Evolutionary conservation across 2,888 invertebrate genomes (phyloP).

Genomic region (Acleris literana): DNA sequence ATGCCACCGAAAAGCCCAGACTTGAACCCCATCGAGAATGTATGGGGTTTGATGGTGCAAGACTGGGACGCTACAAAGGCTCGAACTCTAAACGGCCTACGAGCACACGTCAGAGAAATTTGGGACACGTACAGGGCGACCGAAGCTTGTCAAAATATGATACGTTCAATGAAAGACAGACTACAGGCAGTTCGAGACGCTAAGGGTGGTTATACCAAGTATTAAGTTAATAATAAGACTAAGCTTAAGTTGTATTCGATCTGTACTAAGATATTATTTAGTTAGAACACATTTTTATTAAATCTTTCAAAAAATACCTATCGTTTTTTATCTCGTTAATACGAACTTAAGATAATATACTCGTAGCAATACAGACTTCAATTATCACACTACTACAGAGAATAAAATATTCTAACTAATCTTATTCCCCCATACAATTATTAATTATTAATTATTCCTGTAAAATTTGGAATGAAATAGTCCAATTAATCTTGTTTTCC

Average conservation of each 20-base stretch:
- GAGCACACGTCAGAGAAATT: slow-evolving; percentile 17
- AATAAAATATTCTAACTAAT: too few relatives aligned
- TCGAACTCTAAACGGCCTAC: slow-evolving; percentile 13
- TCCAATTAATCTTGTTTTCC: too few relatives aligned
- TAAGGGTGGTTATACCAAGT: slow-evolving; percentile 6
- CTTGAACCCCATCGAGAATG: slow-evolving; percentile 21
- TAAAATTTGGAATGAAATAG: too few relatives aligned
- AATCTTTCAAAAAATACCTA: too few relatives aligned
- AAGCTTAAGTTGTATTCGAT: not conserved
- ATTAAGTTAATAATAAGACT: not conserved
- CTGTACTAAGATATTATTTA: too few relatives aligned
- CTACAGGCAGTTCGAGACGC: slow-evolving; percentile 16
- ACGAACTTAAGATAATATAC: too few relatives aligned
- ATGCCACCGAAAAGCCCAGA: slow-evolving; percentile 19
- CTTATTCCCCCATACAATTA: too few relatives aligned
- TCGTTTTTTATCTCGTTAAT: too few relatives aligned
- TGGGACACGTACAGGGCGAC: slow-evolving; percentile 17
- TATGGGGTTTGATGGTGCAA: slow-evolving; percentile 15
- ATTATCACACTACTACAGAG: too few relatives aligned
- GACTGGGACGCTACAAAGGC: slow-evolving; percentile 16
- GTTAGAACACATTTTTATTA: too few relatives aligned
- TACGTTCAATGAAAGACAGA: slow-evolving; percentile 18
- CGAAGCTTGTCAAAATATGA: slow-evolving; percentile 12
- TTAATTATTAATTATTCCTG: too few relatives aligned
- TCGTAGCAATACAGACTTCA: too few relatives aligned